These are phyloP conservation scores for Diacarnus erythraeanus DNA, from an alignment of 37 sponge, comb jelly and placozoan species.

Conservation along the genomic window DNA sequence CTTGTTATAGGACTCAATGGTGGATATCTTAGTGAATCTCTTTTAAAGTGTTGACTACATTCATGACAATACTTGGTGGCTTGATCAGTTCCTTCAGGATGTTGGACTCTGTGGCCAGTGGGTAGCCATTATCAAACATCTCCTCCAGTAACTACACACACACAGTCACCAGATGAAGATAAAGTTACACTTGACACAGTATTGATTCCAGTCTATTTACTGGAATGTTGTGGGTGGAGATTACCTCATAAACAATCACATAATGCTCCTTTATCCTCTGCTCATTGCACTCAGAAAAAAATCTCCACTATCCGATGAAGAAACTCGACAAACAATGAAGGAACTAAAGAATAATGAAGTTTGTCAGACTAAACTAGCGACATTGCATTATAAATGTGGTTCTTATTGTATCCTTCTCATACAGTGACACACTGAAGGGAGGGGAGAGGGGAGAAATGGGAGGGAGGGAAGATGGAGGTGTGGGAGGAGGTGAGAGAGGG, in stretches of 20 bases:
- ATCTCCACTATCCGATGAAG: conserved; percentile 96
- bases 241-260: conserved; percentile 96
- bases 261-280: conserved; percentile 89
- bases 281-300: conserved; percentile 90
- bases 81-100: conserved; percentile 94
- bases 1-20: conserved; percentile 52
- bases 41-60: too few species aligned
- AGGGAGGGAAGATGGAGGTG: too few species aligned
- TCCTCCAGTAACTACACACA: conserved; percentile 89
- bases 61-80: too few species aligned
- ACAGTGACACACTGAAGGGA: too few species aligned
- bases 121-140: conserved; percentile 98
- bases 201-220: background rate
- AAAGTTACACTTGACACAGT: background rate
- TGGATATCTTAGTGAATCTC: conserved; percentile 74
- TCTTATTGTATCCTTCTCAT: too few species aligned
- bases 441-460: too few species aligned
- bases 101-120: conserved; percentile 93
- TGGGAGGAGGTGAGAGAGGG: too few species aligned
- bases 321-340: too few species aligned
- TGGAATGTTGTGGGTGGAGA: background rate
- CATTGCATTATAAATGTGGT: too few species aligned
- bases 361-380: too few species aligned
- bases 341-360: too few species aligned
- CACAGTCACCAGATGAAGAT: too few species aligned